Percentiles rank a stretch among this genome's conserved stretches.
These are phyloP conservation scores for Xestia ashworthii DNA, from an alignment of 2,888 invertebrate genomes.

Conservation along the genomic window DNA sequence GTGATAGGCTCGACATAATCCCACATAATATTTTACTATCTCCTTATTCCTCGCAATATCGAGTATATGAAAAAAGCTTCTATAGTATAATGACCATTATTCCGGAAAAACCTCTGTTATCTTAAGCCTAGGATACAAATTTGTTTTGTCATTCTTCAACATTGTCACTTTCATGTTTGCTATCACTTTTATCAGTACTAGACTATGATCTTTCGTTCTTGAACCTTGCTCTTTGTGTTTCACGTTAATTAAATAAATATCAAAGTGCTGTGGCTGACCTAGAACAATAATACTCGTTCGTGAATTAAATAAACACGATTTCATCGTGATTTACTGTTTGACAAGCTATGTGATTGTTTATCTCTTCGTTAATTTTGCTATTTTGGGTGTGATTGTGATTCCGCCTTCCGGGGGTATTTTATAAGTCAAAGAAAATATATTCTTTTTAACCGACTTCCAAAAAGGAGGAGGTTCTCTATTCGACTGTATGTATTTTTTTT, in stretches of 20 bases:
- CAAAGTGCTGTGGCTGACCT: constrained; percentile 36
- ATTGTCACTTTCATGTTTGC: constrained; percentile 35
- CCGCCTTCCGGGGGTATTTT: constrained; percentile 1
- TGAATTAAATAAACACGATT: constrained; percentile 34
- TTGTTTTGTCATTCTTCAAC: constrained; percentile 26
- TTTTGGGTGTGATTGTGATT: neutral
- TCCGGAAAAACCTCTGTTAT: constrained; percentile 41
- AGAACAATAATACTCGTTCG: constrained; percentile 48
- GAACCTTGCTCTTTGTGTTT: constrained; percentile 36
- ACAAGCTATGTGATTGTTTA: constrained; percentile 21
- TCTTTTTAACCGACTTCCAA: no score
- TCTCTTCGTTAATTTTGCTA: neutral
- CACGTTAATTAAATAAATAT: constrained; percentile 42
- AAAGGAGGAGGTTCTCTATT: no score
- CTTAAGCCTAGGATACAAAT: constrained; percentile 44
- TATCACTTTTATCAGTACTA: constrained; percentile 40
- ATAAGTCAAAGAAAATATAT: neutral
- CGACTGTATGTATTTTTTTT: no score
- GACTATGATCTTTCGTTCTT: constrained; percentile 24
- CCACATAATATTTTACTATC: constrained; percentile 29
- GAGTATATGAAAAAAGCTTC: constrained; percentile 17
- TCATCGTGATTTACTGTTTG: constrained; percentile 23
- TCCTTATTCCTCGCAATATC: constrained; percentile 16
- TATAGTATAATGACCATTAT: constrained; percentile 20
- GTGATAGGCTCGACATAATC: constrained; percentile 31